Evolutionary conservation across 1,140 invertebrate species (phyloP), one percentile per base, ranked within the genome.

Genomic region (Aphaenogaster floridana): DNA sequence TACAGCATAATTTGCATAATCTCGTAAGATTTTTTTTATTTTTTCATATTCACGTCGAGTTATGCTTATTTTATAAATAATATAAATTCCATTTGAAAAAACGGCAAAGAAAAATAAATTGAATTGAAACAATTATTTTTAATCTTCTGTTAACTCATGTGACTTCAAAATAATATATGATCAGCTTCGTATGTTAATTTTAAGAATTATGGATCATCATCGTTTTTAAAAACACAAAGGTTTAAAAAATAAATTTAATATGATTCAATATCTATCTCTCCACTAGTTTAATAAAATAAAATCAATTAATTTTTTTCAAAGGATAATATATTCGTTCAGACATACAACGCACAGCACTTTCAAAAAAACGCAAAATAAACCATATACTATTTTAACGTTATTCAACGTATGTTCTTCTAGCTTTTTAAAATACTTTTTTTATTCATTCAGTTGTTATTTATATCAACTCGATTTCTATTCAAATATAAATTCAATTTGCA

Each of bases 401-500:
- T 52, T 74, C 17, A n/a, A 13, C 9, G 9, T 68, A 68, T n/a
- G 17, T 11, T 11, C 7, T 52, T 39, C 11, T 42, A 42, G 3
- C 13, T 28, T 45, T 21, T 77, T 21, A 15, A 2, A 64, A 28
- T 61, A 42, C 21, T 45, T 42, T 59, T 28, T 77, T 36, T n/a
- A 72, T 54, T 72, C 3, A 57, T 76, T 76, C 28, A 45, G 15
- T 2, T 17, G 7, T 77, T 77, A 61, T 63, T 61, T 77, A 45
- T 61, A 28, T 61, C 6, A 1, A 42, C 15, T 59, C 15, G 13
- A 77, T 61, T 15, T 77, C 15, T 0, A 45, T 15, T 59, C 13
- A 77, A 61, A 61, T 28, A 4, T 77, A 61, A 61, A 64, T 17
- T 63, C 34, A 76, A 76, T 76, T 57, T 39, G 4, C 2, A 28